These are phyloP conservation scores for Caenorhabditis sinica DNA, from an alignment of 2,888 invertebrate species.

Conservation along the genomic window DNA sequence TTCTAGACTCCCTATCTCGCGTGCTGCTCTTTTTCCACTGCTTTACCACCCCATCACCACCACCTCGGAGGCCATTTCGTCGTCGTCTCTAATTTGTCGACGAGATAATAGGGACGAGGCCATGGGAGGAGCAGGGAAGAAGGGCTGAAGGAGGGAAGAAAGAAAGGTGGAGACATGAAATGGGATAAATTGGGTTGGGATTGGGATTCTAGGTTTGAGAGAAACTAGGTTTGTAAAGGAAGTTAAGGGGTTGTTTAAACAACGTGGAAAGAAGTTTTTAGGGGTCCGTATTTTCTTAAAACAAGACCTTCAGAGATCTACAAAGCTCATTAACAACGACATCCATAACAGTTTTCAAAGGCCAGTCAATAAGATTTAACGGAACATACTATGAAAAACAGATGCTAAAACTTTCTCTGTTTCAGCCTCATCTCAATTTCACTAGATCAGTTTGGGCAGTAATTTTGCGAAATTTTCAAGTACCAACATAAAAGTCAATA, in stretches of 20 bases:
- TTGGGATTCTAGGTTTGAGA: not conserved
- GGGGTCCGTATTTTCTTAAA: no score
- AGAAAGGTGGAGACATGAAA: not conserved
- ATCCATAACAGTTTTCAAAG: no score
- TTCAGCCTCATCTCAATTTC: no score
- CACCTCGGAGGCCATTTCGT: no score
- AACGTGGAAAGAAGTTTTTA: not conserved
- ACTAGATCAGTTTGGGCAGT: no score
- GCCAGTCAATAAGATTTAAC: no score
- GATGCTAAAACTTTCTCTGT: no score
- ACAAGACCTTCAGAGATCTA: no score
- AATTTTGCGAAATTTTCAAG: no score
- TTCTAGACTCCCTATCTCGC: slow-evolving; percentile 7
- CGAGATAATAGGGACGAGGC: slow-evolving; percentile 22
- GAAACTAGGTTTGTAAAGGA: not conserved
- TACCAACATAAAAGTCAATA: no score
- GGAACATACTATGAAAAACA: no score
- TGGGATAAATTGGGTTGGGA: slow-evolving; percentile 23
- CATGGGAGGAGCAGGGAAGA: not conserved
- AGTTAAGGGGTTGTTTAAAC: not conserved
- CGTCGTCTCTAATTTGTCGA: slow-evolving; percentile 20
- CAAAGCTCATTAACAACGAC: no score
- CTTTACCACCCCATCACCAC: not conserved
- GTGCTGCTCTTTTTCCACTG: slow-evolving; percentile 14
- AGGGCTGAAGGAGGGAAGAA: not conserved